phyloP scores from a whole-genome alignment of 2,797 vertebrate species.

The Gadopsis marmoratus region DNA sequence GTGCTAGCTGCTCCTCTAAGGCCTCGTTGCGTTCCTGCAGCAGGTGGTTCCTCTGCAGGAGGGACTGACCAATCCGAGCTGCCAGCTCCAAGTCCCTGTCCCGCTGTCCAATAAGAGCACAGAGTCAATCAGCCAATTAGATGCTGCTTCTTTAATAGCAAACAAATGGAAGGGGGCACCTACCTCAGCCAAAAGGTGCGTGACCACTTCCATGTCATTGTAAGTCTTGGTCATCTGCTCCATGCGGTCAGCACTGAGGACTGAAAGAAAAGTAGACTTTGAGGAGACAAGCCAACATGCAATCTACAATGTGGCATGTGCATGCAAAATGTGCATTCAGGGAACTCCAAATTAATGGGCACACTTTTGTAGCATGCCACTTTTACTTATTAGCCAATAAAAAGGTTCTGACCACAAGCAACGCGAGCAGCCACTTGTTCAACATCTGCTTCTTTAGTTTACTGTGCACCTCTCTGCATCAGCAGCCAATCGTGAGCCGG shows the following conservation, averaged over 20 bases:
- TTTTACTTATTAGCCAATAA: not conserved
- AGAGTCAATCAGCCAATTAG: slow-evolving; percentile 19
- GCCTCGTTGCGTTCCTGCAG: slow-evolving; percentile 94
- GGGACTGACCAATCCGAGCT: slow-evolving; percentile 96
- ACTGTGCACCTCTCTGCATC: not conserved
- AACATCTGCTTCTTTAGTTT: too few relatives aligned
- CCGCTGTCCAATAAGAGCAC: slow-evolving; percentile 82
- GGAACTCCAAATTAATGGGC: slow-evolving; percentile 3
- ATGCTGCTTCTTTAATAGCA: not conserved
- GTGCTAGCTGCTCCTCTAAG: slow-evolving; percentile 94
- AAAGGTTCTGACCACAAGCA: slow-evolving; percentile 64
- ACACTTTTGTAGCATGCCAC: slow-evolving; percentile 28
- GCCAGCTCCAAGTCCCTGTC: slow-evolving; percentile 97
- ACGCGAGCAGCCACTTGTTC: slow-evolving; percentile 23
- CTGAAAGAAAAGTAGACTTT: slow-evolving; percentile 72
- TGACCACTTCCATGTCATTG: slow-evolving; percentile 94
- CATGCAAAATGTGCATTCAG: slow-evolving; percentile 38
- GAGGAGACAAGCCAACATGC: not conserved
- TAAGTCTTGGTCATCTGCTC: slow-evolving; percentile 93
- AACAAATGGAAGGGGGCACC: not conserved
- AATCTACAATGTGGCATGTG: slow-evolving; percentile 8
- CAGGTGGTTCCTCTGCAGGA: slow-evolving; percentile 93
- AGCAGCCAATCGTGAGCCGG: slow-evolving; percentile 2
- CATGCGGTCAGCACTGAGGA: slow-evolving; percentile 88
- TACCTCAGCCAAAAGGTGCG: slow-evolving; percentile 95